Evolutionary conservation across 2,797 vertebrate genomes (phyloP).

Genomic region (Protosalanx chinensis): DNA sequence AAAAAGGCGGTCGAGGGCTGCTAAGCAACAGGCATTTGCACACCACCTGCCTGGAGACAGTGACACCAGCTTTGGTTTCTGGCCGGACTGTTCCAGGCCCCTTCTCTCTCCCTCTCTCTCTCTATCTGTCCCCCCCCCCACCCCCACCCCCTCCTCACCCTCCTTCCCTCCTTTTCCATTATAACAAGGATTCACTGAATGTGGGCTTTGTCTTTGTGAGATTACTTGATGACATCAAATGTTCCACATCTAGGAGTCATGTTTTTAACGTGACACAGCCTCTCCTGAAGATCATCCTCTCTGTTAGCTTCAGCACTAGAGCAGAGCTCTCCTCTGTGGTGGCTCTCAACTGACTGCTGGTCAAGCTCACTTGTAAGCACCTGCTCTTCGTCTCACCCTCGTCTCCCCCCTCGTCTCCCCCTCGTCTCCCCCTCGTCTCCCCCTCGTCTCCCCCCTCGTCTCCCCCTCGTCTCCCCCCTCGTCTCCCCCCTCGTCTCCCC

Average conservation of each 20-base stretch:
- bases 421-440: no score
- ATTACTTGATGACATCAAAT: neutral
- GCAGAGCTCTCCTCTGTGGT: neutral
- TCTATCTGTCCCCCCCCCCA: neutral
- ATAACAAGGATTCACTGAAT: neutral
- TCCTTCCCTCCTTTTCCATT: neutral
- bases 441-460: no score
- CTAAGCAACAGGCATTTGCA: slow-evolving; percentile 66
- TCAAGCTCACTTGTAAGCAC: slow-evolving; percentile 26
- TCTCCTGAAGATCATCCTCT: slow-evolving; percentile 31
- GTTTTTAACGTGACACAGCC: slow-evolving; percentile 26
- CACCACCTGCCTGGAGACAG: slow-evolving; percentile 9
- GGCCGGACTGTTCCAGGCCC: neutral
- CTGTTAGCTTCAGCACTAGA: no score
- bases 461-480: no score
- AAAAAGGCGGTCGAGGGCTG: slow-evolving; percentile 53
- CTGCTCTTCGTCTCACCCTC: slow-evolving; percentile 15
- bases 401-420: neutral
- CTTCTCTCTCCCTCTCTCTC: neutral
- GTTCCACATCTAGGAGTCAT: neutral
- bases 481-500: no score
- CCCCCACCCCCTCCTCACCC: neutral
- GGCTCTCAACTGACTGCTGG: slow-evolving; percentile 16
- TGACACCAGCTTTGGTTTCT: slow-evolving; percentile 7
- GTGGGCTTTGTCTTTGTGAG: neutral